These are phyloP conservation scores for Neotoxoptera formosana DNA, from an alignment of 1,140 invertebrate genomes.

Conservation along the genomic window DNA sequence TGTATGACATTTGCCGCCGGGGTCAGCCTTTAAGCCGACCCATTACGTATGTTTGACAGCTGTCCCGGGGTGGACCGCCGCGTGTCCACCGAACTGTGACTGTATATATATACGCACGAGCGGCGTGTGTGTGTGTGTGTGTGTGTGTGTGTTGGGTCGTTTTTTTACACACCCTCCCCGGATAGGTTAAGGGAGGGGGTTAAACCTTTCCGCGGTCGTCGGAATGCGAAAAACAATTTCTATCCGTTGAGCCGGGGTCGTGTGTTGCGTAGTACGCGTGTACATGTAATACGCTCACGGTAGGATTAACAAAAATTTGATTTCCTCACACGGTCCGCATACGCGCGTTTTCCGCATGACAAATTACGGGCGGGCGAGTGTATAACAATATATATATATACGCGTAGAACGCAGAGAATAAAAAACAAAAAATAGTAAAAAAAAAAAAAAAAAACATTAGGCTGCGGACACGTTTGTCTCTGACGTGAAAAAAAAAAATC, in stretches of 20 bases:
- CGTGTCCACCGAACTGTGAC: slow-evolving; percentile 20
- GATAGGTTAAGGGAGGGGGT: no score
- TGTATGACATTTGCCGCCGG: slow-evolving; percentile 47
- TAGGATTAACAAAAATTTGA: slow-evolving; percentile 55
- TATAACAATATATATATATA: no score
- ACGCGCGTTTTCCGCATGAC: slow-evolving; percentile 36
- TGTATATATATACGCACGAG: background rate
- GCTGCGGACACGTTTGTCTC: background rate
- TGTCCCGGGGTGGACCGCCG: slow-evolving; percentile 6
- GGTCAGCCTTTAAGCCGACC: background rate
- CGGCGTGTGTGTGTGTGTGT: no score
- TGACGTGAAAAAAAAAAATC: background rate
- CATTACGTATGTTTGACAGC: slow-evolving; percentile 42
- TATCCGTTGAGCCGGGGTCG: background rate
- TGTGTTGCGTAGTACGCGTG: background rate
- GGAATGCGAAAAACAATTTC: slow-evolving; percentile 56
- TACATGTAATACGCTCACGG: background rate
- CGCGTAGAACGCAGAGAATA: background rate
- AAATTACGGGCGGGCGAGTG: background rate
- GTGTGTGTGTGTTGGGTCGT: background rate
- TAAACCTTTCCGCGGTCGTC: slow-evolving; percentile 35
- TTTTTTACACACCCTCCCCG: background rate
- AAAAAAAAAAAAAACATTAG: background rate
- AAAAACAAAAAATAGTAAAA: background rate
- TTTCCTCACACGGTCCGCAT: background rate